Base-by-base conservation (phyloP, 1,140 invertebrate species). In the Drosophila tropicalis region DNA sequence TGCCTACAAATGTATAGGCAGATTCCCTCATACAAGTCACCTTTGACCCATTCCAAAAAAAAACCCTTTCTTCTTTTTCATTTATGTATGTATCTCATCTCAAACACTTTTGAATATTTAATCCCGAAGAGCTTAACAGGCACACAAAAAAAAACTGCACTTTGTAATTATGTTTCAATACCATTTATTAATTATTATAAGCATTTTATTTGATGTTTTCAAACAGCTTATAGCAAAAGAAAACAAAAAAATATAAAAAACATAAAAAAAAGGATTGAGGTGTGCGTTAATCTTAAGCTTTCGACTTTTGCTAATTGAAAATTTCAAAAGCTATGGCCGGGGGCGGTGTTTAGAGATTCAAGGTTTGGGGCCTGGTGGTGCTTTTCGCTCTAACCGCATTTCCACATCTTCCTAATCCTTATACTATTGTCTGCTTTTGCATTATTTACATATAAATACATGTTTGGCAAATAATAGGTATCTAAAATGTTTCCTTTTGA, bases 101-200 rank as follows among this genome's bases (percentile, higher is more conserved):
- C 41, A 55, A 54, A 61, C 47, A 22, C 32, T 57, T 56, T 9
- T 5, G 7, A 6, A 32, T 15, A 69, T 71, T 67, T 79, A 70
- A 70, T 73, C 71, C 76, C 78, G 72, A 66, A 25, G 56, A 56
- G 72, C 76, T 87, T 87, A 79, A 29, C 29, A 29, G 29, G 29
- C 29, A 29, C n/a, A n/a, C n/a, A 29, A 29, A 29, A 47, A 79
- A 70, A 86, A 72, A 87, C 67, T 39, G 51, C 40, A 17, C 55
- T 66, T 57, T 76, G 68, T 71, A 61, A 61, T 86, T 66, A 64
- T 58, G 63, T 87, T 86, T 76, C 79, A 79, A 51, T 51, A 83
- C 67, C 65, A 82, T 86, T 87, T 86, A 86, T 83, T 85, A 86
- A 86, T 86, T 85, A 86, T 79, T 72, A 86, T 86, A 79, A 82